phyloP scores from a whole-genome alignment of 2,888 invertebrate genomes.

The Oxyscelio sp. region DNA sequence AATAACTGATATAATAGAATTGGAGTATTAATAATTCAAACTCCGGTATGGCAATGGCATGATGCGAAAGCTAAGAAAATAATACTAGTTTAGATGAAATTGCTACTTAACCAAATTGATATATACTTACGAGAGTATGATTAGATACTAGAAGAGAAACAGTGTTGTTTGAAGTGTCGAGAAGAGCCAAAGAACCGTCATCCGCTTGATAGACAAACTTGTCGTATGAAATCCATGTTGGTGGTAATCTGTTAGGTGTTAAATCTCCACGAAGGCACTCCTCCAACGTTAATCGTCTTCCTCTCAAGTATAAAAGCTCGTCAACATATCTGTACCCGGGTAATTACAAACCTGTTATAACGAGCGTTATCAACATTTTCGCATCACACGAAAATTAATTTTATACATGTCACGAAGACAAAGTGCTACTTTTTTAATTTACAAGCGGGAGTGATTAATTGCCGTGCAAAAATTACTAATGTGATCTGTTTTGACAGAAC shows the following conservation, averaged over 20 bases:
- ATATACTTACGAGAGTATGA: constrained; percentile 93
- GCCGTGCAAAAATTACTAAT: constrained; percentile 14
- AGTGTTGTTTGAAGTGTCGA: constrained; percentile 94
- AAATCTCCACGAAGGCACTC: constrained; percentile 95
- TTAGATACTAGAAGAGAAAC: constrained; percentile 95
- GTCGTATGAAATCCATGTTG: constrained; percentile 94
- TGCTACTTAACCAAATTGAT: constrained; percentile 42
- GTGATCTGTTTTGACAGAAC: constrained; percentile 2
- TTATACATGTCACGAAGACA: constrained; percentile 3
- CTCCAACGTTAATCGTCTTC: constrained; percentile 95
- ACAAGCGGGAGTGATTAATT: constrained; percentile 29
- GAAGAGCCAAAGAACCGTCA: constrained; percentile 94
- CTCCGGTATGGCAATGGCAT: constrained; percentile 4
- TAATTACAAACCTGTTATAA: constrained; percentile 42
- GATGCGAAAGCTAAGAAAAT: constrained; percentile 17
- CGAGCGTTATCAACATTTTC: constrained; percentile 21
- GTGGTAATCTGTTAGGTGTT: constrained; percentile 92
- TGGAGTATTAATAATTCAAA: neutral
- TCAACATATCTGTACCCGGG: constrained; percentile 94
- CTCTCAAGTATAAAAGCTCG: constrained; percentile 96
- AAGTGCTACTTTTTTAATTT: neutral
- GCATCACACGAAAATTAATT: constrained; percentile 29
- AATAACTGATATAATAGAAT: too few species aligned
- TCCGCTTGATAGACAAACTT: constrained; percentile 96
- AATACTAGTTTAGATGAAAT: constrained; percentile 24